These are phyloP conservation scores for Drosophila neotestacea DNA, from an alignment of 2,888 invertebrate genomes.

Conservation along the genomic window DNA sequence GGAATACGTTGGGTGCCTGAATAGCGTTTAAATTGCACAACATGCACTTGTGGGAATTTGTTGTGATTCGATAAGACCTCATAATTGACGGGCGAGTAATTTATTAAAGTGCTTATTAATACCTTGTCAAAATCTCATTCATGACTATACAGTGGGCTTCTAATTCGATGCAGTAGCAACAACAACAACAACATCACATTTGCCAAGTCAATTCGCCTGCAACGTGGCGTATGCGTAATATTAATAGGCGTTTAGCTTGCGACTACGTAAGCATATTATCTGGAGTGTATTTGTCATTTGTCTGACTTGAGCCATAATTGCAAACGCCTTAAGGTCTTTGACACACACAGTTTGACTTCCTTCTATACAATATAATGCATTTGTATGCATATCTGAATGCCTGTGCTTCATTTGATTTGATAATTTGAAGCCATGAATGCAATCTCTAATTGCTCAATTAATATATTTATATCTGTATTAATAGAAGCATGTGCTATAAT, in stretches of 20 bases:
- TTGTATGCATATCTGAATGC: neutral
- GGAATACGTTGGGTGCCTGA: slow-evolving; percentile 11
- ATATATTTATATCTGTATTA: neutral
- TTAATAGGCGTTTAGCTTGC: slow-evolving; percentile 62
- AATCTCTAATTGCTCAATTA: slow-evolving; percentile 13
- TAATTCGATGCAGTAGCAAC: slow-evolving; percentile 39
- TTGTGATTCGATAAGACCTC: slow-evolving; percentile 46
- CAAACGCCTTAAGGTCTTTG: slow-evolving; percentile 51
- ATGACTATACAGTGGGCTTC: slow-evolving; percentile 27
- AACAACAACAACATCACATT: slow-evolving; percentile 50
- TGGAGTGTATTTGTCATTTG: slow-evolving; percentile 19
- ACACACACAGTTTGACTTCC: slow-evolving; percentile 1
- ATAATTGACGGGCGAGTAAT: slow-evolving; percentile 56
- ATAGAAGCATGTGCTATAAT: too few species aligned
- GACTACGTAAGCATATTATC: slow-evolving; percentile 43
- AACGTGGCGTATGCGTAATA: slow-evolving; percentile 69
- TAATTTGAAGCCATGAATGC: neutral
- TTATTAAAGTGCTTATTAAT: slow-evolving; percentile 69
- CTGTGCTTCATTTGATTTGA: slow-evolving; percentile 4
- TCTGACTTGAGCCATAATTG: slow-evolving; percentile 56
- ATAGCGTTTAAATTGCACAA: slow-evolving; percentile 32
- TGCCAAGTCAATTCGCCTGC: slow-evolving; percentile 52
- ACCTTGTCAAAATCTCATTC: slow-evolving; percentile 43
- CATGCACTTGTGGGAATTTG: slow-evolving; percentile 17
- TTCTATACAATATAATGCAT: too few species aligned